Evolutionary conservation across 2,888 invertebrate genomes (phyloP), one percentile per base, ranked within the genome.

Genomic region (Cephus pulcher): DNA sequence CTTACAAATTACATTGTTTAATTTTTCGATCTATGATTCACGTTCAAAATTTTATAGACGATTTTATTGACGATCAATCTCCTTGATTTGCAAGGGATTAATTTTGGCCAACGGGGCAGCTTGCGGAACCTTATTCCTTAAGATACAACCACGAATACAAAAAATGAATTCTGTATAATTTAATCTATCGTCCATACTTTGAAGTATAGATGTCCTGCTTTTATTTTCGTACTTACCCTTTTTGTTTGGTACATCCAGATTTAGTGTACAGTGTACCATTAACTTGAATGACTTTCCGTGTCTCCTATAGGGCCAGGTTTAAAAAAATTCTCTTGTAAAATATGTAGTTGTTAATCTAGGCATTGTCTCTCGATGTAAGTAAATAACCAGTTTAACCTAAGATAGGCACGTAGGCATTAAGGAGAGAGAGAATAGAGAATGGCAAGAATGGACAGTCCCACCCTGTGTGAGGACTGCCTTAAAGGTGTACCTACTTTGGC

Each of bases 401-500:
- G 82, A 81, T 88, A 85, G 80, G 79, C 83, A 81, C 81, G 81
- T 88, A 87, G 85, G 80, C 82, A 84, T 87, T 88, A 86, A 87
- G 85, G 84, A 84, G 83, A 83, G 83, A 82, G 80, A 84, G 81
- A 82, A 75, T 69, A 84, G 79, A 86, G 84, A 85, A 84, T 84
- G 87, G 84, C 84, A 86, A 87, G 86, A 82, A 79, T 76, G 80
- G 83, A 83, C 86, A 87, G 87, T 85, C 82, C 83, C 84, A 80
- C 82, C 34, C 79, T 75, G 79, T 79, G 82, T 82, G 82, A 86
- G 73, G 75, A 80, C 84, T 86, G 86, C 86, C 86, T 82, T 80
- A 84, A 78, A 87, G 87, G 86, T 85, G 83, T 85, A 87, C 82
- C 89, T 89, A 90, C 90, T 90, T 90, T 88, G 90, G 89, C 90